These are phyloP conservation scores for Palaemon carinicauda DNA, from an alignment of 1,140 invertebrate genomes.

Conservation along the genomic window DNA sequence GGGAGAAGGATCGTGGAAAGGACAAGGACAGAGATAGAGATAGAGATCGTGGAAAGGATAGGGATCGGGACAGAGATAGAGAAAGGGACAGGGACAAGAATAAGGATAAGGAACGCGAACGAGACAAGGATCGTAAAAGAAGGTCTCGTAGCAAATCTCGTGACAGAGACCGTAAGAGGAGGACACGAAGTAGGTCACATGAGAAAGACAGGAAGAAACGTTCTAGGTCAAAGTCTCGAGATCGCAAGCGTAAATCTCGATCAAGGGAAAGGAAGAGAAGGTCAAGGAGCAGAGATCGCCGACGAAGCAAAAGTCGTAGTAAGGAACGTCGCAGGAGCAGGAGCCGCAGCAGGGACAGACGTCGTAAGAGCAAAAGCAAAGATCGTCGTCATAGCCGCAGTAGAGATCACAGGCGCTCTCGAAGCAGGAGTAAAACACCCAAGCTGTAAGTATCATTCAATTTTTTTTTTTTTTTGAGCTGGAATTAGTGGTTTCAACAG, in stretches of 20 bases:
- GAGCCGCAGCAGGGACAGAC: slow-evolving; percentile 65
- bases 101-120: slow-evolving; percentile 23
- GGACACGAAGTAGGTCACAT: background rate
- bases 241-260: slow-evolving; percentile 15
- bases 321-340: slow-evolving; percentile 60
- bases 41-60: background rate
- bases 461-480: no score
- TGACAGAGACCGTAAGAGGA: slow-evolving; percentile 57
- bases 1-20: background rate
- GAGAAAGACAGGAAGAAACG: slow-evolving; percentile 35
- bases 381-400: slow-evolving; percentile 58
- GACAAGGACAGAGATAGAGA: slow-evolving; percentile 29
- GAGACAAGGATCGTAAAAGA: slow-evolving; percentile 38
- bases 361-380: slow-evolving; percentile 60
- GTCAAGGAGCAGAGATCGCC: background rate
- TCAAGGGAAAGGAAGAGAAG: slow-evolving; percentile 38
- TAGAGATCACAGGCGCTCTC: slow-evolving; percentile 45
- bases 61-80: background rate
- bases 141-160: slow-evolving; percentile 48
- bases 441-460: slow-evolving; percentile 46
- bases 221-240: slow-evolving; percentile 12
- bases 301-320: background rate
- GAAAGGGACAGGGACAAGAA: background rate
- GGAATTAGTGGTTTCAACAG: no score
- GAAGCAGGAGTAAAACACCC: slow-evolving; percentile 41